Percentiles rank a stretch among this genome's conserved stretches.
Evolutionary conservation across 1,140 invertebrate species (phyloP).

Genomic region (Cydia pomonella): DNA sequence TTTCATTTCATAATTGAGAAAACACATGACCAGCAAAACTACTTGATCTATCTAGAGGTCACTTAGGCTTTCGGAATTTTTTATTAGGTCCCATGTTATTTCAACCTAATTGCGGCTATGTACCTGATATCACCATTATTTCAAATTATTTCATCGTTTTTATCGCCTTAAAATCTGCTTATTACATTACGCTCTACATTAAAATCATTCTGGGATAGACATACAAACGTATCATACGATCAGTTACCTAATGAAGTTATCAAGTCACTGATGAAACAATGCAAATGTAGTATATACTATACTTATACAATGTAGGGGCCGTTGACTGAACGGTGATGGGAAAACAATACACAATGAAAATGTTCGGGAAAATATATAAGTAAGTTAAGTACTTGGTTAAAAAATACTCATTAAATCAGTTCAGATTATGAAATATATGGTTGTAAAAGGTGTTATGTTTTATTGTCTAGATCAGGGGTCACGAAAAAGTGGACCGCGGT

Average conservation of each 20-base stretch:
- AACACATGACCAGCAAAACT: no score
- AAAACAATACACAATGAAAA: slow-evolving; percentile 15
- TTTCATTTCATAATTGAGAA: no score
- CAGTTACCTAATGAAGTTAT: slow-evolving; percentile 15
- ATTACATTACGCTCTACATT: neutral
- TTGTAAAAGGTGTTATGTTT: neutral
- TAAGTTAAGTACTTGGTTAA: neutral
- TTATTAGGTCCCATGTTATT: no score
- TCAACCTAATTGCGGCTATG: no score
- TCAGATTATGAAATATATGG: neutral
- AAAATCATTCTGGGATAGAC: neutral
- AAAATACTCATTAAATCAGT: neutral
- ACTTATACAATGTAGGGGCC: neutral
- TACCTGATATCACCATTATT: no score
- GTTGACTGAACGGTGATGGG: neutral
- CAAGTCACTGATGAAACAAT: slow-evolving; percentile 1
- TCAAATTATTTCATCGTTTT: neutral
- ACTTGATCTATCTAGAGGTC: no score
- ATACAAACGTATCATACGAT: slow-evolving; percentile 7
- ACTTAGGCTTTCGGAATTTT: no score
- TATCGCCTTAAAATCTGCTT: neutral
- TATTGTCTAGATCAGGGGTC: no score
- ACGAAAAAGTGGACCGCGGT: no score
- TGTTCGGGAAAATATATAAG: neutral
- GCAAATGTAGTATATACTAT: neutral